A percentile compares a stretch with the other conserved stretches of the same genome.
phyloP scores from a whole-genome alignment of 2,888 invertebrate genomes.

The Leptinotarsa tumamoca region DNA sequence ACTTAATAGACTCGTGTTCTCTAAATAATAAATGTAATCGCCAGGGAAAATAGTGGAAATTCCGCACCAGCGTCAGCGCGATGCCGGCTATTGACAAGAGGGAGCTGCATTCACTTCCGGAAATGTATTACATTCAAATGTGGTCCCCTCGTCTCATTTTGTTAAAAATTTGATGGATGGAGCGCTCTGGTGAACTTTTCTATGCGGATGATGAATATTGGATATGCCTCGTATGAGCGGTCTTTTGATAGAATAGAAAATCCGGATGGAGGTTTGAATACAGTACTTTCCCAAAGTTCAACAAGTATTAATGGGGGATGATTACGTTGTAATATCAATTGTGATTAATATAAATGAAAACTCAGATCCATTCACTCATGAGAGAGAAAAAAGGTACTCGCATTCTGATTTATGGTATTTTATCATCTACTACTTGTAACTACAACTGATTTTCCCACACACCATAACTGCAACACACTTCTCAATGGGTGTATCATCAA shows the following conservation, averaged over 20 bases:
- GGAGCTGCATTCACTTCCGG: conserved; percentile 37
- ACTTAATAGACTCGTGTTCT: conserved; percentile 60
- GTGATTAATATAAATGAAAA: no score
- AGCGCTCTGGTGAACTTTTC: conserved; percentile 31
- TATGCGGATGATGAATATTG: conserved; percentile 36
- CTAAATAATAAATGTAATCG: conserved; percentile 63
- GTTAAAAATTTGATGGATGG: conserved; percentile 42
- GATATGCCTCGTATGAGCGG: conserved; percentile 24
- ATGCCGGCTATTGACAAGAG: conserved; percentile 39
- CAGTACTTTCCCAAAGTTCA: no score
- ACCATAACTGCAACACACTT: no score
- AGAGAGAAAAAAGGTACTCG: no score
- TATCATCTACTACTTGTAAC: no score
- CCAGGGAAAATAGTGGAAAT: conserved; percentile 47
- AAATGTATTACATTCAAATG: conserved; percentile 36
- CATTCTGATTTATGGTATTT: no score
- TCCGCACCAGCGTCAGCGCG: conserved; percentile 26
- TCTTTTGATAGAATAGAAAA: not conserved
- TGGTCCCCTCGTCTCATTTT: conserved; percentile 33
- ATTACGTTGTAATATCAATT: no score
- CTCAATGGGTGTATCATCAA: no score
- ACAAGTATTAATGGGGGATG: no score
- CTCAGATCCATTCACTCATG: no score
- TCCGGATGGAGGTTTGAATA: no score
- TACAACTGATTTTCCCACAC: no score